phyloP scores from a whole-genome alignment of 1,140 invertebrate genomes.

The Bursaphelenchus mucronatus region DNA sequence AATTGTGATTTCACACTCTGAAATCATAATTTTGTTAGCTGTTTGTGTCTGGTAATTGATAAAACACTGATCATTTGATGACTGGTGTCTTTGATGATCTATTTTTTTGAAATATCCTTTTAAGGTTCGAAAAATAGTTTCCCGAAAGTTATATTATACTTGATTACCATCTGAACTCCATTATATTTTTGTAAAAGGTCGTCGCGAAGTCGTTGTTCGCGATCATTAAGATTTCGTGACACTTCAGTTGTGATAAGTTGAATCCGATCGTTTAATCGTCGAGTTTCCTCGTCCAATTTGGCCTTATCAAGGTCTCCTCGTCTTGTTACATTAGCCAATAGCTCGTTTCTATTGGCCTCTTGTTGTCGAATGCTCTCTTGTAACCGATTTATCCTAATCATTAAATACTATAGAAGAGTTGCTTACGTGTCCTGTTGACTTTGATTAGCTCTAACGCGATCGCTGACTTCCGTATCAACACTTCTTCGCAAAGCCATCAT shows the following conservation, averaged over 20 bases:
- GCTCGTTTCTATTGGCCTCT: slow-evolving; percentile 45
- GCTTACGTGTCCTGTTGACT: slow-evolving; percentile 40
- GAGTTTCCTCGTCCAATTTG: slow-evolving; percentile 47
- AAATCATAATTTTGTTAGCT: slow-evolving; percentile 6
- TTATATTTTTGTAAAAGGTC: slow-evolving; percentile 44
- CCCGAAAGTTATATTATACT: slow-evolving; percentile 3
- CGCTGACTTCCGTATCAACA: slow-evolving; percentile 41
- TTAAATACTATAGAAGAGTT: slow-evolving; percentile 9
- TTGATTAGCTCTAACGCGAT: slow-evolving; percentile 34
- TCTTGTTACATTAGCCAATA: slow-evolving; percentile 42
- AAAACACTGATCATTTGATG: too few species aligned
- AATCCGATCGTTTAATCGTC: slow-evolving; percentile 51
- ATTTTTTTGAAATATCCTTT: slow-evolving; percentile 7
- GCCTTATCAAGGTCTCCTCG: slow-evolving; percentile 47
- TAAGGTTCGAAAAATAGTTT: slow-evolving; percentile 35
- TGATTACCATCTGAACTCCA: slow-evolving; percentile 41
- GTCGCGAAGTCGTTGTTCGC: slow-evolving; percentile 47
- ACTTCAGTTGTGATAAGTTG: slow-evolving; percentile 47
- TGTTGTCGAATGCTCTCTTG: slow-evolving; percentile 54
- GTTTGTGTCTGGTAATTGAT: too few species aligned
- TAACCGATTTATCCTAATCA: slow-evolving; percentile 45
- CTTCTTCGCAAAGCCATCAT: slow-evolving; percentile 48
- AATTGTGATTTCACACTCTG: slow-evolving; percentile 48
- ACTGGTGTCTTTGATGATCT: too few species aligned
- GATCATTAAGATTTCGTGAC: slow-evolving; percentile 33